These are phyloP conservation scores for Melieria picta DNA, from an alignment of 2,888 invertebrate genomes.

Conservation along the genomic window DNA sequence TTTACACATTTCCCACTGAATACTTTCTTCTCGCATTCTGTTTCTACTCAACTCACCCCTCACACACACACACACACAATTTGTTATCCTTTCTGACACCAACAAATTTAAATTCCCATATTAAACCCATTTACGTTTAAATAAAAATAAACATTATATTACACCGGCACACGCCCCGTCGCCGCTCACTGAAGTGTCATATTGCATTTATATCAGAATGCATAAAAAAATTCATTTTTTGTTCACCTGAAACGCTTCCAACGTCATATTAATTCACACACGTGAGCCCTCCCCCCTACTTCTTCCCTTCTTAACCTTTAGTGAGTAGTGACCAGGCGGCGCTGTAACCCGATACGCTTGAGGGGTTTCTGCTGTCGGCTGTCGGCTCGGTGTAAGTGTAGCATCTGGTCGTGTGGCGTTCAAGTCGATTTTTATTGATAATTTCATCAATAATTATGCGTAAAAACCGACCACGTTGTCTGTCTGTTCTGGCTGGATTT, in stretches of 20 bases:
- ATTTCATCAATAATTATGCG: constrained; percentile 19
- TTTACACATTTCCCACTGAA: too few species aligned
- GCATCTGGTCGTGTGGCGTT: constrained; percentile 25
- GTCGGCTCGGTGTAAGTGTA: constrained; percentile 47
- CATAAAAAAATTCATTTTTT: constrained; percentile 40
- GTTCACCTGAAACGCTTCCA: too few species aligned
- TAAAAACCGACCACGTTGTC: not conserved
- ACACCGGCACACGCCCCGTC: constrained; percentile 47
- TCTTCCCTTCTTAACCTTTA: not conserved
- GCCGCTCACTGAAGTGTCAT: constrained; percentile 45
- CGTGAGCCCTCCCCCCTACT: not conserved
- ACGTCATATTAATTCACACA: too few species aligned
- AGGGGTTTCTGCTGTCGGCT: constrained; percentile 51
- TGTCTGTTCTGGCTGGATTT: too few species aligned
- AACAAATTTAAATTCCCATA: too few species aligned
- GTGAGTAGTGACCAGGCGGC: constrained; percentile 5
- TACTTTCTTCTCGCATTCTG: too few species aligned
- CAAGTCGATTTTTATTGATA: constrained; percentile 12
- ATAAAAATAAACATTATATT: constrained; percentile 17
- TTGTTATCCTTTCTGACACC: too few species aligned
- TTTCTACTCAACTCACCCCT: too few species aligned
- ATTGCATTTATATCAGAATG: constrained; percentile 54
- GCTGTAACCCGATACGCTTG: constrained; percentile 61
- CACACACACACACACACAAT: too few species aligned
- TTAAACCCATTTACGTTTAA: constrained; percentile 9